Base-by-base conservation (phyloP, 2,888 invertebrate species). In the Pterostichus niger region DNA sequence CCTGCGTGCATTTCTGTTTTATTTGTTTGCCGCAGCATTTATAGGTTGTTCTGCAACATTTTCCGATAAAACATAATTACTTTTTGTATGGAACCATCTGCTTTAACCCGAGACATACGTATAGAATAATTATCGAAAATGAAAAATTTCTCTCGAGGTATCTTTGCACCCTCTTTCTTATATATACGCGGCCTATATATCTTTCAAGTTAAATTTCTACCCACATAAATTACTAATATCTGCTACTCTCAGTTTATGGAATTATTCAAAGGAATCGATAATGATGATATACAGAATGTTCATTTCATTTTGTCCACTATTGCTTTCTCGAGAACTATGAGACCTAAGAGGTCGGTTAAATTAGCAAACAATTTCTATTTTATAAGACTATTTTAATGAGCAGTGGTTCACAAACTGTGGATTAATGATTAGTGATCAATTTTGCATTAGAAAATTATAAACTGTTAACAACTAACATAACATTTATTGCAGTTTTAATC, bases 1-100 rank as follows among this genome's bases (percentile, higher is more conserved):
- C 9, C 40, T 40, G 40, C 6, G 6, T 9, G 40, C 9, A n/a
- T 54, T 54, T 54, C 54, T 54, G 15, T 54, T 54, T 54, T 54
- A 15, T 68, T 68, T 68, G 68, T 68, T 68, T 35, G 40, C 17
- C 2, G 24, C n/a, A 17, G 35, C 35, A 61, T 61, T 24, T 54
- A 68, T 68, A 40, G 40, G 40, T 40, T 68, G 68, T 68, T 40
- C 68, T 35, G 68, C 44, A 59, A 68, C 68, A 68, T 68, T 68
- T 68, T 68, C 40, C 35, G 68, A 68, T 68, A 68, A 68, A 68
- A 68, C 15, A 68, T 68, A 68, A 68, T 40, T 68, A 68, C 68
- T 68, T 68, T 68, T 68, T 68, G 9, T 13, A 33, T 33, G 11
- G 13, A 40, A 31, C 33, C 68, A 68, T 68, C 68, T 40, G 68